Evolutionary conservation across 2,797 vertebrate genomes (phyloP), one percentile per base, ranked within the genome.

Genomic region (Chrysocyon brachyurus): DNA sequence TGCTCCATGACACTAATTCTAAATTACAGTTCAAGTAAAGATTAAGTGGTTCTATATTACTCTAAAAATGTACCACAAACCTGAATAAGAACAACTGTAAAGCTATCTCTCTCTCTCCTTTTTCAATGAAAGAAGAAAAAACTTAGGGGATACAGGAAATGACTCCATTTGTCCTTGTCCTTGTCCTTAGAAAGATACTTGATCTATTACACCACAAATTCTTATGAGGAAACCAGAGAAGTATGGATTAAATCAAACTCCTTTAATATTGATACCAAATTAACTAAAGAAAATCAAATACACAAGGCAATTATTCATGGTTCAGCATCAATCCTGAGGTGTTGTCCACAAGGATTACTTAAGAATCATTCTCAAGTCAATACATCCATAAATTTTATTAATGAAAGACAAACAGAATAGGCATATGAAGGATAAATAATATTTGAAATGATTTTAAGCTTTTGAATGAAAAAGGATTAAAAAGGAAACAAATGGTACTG

Each of bases 281-380:
- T 94, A 95, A 97, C 90, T 91, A 91, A 97, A 96, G 93, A 96
- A 98, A 97, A 94, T 87, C 46, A 97, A 96, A 88, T 52, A 94
- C 31, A 54, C 26, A 85, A 52, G 14, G 28, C 79, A 91, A 82
- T 95, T 96, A 92, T 73, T 95, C 90, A 95, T 36, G 54, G 68
- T 73, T 64, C 59, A 73, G 33, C 63, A 94, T 61, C 54, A 64
- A 26, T 91, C 93, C n/a, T 87, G 36, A 94, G 46, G 28, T 72
- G 33, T 36, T 96, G 6, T 64, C 52, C 54, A 26, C 15, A 77
- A 4, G 24, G 17, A 91, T 21, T 84, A 61, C 17, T 64, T 70
- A 92, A 75, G 46, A 94, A 14, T 85, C 56, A 83, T 88, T 94
- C 49, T 92, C 57, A 94, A 88, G 63, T 66, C 72, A 95, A 95